Percentiles rank a stretch among this genome's conserved stretches.
These are phyloP conservation scores for Tethya wilhelma DNA, from an alignment of 37 sponge, comb jelly and placozoan genomes.

Conservation along the genomic window DNA sequence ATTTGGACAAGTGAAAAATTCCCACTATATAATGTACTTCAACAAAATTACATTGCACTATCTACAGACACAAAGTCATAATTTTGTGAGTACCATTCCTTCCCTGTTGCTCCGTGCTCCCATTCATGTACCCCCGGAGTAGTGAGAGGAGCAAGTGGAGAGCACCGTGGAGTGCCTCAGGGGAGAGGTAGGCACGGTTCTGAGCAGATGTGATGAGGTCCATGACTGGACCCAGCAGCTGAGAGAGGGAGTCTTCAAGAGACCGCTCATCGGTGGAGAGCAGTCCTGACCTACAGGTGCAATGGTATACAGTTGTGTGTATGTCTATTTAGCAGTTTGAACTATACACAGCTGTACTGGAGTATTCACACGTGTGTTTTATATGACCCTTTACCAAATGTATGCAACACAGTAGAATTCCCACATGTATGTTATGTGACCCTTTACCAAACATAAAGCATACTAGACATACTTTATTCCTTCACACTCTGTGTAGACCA, in stretches of 20 bases:
- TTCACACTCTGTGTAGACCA: constrained; percentile 10
- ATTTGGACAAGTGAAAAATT: no score
- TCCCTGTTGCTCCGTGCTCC: neutral
- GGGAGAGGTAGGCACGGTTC: constrained; percentile 55
- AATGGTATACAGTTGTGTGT: neutral
- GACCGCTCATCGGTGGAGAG: constrained; percentile 12
- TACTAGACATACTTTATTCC: no score
- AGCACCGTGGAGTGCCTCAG: constrained; percentile 6
- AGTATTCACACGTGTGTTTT: neutral
- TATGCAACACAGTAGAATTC: no score
- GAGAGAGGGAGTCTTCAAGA: constrained; percentile 18
- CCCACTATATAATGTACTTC: no score
- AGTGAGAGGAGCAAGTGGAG: constrained; percentile 36
- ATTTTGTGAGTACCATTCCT: neutral
- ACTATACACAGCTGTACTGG: neutral
- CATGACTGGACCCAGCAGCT: constrained; percentile 50
- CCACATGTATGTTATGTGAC: no score
- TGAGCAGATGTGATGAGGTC: constrained; percentile 32
- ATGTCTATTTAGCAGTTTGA: neutral
- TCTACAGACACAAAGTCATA: neutral
- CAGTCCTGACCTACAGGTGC: neutral
- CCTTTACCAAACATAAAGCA: no score
- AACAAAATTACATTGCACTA: neutral
- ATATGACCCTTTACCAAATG: neutral
- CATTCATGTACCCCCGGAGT: constrained; percentile 10